Evolutionary conservation across 2,888 invertebrate genomes (phyloP).

Genomic region (Portevinia maculata): DNA sequence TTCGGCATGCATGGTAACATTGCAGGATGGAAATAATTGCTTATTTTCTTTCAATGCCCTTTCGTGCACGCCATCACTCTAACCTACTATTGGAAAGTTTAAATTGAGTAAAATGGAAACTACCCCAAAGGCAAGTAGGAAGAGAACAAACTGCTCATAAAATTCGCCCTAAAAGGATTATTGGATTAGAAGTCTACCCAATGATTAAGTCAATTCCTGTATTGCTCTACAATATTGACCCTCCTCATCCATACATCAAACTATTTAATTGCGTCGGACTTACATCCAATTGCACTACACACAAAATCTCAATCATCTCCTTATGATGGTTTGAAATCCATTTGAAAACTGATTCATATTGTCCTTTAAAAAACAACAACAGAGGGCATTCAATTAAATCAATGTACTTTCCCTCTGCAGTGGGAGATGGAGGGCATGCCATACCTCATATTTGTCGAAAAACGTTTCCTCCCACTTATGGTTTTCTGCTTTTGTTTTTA

Average conservation of each 20-base stretch:
- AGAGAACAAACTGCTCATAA: constrained; percentile 5
- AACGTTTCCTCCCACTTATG: constrained; percentile 21
- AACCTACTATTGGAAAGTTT: neutral
- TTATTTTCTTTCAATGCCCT: too few relatives aligned
- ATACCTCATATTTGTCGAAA: constrained; percentile 1
- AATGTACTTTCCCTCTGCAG: neutral
- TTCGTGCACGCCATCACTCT: too few relatives aligned
- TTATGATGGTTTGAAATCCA: constrained; percentile 24
- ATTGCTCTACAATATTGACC: neutral
- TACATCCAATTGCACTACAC: constrained; percentile 18
- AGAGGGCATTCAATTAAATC: constrained; percentile 54
- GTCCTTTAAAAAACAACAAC: constrained; percentile 45
- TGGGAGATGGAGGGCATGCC: neutral
- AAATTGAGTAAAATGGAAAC: neutral
- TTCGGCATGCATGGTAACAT: too few relatives aligned
- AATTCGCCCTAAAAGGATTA: constrained; percentile 10
- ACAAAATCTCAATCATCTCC: constrained; percentile 8
- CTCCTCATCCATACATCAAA: neutral
- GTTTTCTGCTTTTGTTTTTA: neutral
- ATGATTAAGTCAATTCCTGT: neutral
- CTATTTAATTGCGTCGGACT: constrained; percentile 10
- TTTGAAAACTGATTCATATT: constrained; percentile 47
- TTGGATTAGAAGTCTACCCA: constrained; percentile 19
- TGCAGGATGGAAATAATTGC: too few relatives aligned
- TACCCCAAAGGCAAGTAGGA: constrained; percentile 1